phyloP scores from a whole-genome alignment of 2,113 vertebrate species.

The Desmodus rotundus region DNA sequence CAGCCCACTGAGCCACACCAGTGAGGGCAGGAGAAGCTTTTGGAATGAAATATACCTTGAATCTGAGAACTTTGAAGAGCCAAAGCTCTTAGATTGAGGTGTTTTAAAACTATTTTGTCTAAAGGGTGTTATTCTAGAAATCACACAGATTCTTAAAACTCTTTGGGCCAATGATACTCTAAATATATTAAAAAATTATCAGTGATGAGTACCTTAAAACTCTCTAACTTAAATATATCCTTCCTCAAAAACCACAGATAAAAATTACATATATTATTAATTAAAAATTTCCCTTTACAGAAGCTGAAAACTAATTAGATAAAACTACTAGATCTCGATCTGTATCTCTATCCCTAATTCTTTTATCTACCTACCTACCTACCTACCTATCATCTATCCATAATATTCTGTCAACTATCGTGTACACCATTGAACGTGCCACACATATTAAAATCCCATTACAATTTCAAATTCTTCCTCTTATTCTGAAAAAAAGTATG shows the following conservation, averaged over 20 bases:
- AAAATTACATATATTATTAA: not conserved
- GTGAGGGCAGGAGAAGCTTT: not conserved
- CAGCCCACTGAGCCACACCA: no score
- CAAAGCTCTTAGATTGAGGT: not conserved
- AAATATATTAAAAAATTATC: not conserved
- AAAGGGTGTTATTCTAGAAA: not conserved
- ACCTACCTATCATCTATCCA: not conserved
- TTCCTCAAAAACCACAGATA: not conserved
- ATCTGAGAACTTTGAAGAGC: not conserved
- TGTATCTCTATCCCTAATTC: not conserved
- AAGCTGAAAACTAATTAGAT: not conserved
- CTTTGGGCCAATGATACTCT: not conserved
- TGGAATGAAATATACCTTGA: not conserved
- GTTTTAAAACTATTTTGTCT: not conserved
- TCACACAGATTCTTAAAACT: not conserved
- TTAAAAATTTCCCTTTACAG: not conserved
- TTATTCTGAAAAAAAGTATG: not conserved
- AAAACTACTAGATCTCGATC: not conserved
- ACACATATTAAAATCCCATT: not conserved
- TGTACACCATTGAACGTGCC: not conserved
- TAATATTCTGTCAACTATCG: not conserved
- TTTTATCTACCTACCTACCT: not conserved
- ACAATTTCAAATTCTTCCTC: not conserved
- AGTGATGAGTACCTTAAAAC: not conserved
- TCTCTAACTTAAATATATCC: not conserved